These are phyloP conservation scores for Drosophila truncata DNA, from an alignment of 1,140 invertebrate genomes.

Conservation along the genomic window DNA sequence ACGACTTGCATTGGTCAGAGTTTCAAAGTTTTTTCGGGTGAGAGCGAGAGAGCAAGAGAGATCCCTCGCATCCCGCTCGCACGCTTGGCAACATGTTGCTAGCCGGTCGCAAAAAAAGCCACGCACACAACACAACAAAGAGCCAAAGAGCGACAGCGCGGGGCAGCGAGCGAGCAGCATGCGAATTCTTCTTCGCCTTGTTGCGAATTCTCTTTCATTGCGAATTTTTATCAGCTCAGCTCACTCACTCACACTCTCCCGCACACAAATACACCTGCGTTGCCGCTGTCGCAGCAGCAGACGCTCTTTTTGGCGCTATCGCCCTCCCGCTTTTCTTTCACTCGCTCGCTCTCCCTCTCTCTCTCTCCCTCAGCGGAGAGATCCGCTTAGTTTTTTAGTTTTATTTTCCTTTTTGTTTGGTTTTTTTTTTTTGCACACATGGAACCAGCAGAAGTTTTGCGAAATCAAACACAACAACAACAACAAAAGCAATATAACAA, in stretches of 20 bases:
- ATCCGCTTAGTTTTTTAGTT: slow-evolving; percentile 23
- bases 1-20: slow-evolving; percentile 34
- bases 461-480: slow-evolving; percentile 28
- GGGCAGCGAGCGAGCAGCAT: neutral
- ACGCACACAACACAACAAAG: slow-evolving; percentile 30
- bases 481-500: slow-evolving; percentile 34
- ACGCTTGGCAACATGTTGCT: slow-evolving; percentile 45
- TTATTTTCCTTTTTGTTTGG: slow-evolving; percentile 2
- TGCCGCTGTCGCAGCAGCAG: slow-evolving; percentile 3
- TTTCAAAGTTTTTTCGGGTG: slow-evolving; percentile 19
- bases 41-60: slow-evolving; percentile 27
- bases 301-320: slow-evolving; percentile 4
- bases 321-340: slow-evolving; percentile 9
- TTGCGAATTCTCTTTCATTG: slow-evolving; percentile 53
- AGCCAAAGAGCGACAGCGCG: neutral
- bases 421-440: slow-evolving; percentile 44
- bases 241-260: slow-evolving; percentile 14
- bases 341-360: slow-evolving; percentile 3
- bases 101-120: slow-evolving; percentile 26
- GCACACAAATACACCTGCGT: slow-evolving; percentile 50
- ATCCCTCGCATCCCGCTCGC: slow-evolving; percentile 24
- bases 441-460: slow-evolving; percentile 34
- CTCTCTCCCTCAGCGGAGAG: slow-evolving; percentile 15
- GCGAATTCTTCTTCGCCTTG: slow-evolving; percentile 52
- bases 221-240: slow-evolving; percentile 41